Evolutionary conservation across 1,140 invertebrate genomes (phyloP), one percentile per base, ranked within the genome.

Genomic region (Drosophila guanche): DNA sequence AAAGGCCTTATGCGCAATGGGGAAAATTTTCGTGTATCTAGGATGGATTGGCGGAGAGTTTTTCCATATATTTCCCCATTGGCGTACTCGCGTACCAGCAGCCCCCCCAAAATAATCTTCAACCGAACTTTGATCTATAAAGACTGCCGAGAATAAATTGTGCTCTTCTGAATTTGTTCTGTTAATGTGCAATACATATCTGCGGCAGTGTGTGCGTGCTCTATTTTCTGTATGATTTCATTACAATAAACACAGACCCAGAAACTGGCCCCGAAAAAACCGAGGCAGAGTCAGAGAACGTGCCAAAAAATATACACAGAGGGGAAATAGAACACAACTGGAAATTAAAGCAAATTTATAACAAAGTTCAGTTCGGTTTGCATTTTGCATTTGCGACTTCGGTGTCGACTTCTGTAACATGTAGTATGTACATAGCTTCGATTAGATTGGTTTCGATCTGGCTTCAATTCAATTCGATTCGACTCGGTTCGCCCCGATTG

Each of bases 141-240:
- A 63, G 61, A 84, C 47, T 52, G 42, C 27, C 37, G 53, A 41
- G 51, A 53, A 73, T 75, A 59, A 57, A 74, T 78, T 53, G 55
- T 53, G 10, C 10, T 55, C 20, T 43, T 51, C 40, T 62, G 22
- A 37, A 42, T 23, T 59, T 74, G 37, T 74, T 48, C 55, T 74
- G 37, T 74, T 48, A 22, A 25, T 45, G 56, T 65, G 4, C 33
- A 37, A 37, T 37, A 27, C 22, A 7, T 33, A 10, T 56, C 46
- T 41, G 37, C 53, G 6, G 22, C 51, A 61, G 23, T 61, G 55
- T 61, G 67, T 60, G 59, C 63, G 52, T 69, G 69, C 42, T 69
- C 71, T 79, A 79, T 80, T 80, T 79, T 76, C 70, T 45, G 23
- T 79, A 80, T 78, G 58, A 79, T 75, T 69, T 68, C 76, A 74